A percentile compares a stretch with the other conserved stretches of the same genome.
These are phyloP conservation scores for Dryomyza anilis DNA, from an alignment of 2,888 invertebrate genomes.

Conservation along the genomic window DNA sequence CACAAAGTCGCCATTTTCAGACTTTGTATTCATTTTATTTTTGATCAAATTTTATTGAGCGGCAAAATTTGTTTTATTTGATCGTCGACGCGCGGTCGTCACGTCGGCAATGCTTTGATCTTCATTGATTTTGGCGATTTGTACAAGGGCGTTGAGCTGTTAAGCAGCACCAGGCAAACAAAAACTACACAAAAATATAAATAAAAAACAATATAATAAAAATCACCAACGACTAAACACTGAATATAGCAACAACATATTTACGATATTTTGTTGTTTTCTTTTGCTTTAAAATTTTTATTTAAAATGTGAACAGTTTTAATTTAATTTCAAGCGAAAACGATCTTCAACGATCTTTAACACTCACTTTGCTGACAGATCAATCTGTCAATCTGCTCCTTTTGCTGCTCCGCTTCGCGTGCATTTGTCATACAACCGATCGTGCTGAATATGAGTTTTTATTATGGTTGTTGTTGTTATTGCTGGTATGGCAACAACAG, in stretches of 20 bases:
- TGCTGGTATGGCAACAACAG: no score
- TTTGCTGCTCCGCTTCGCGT: slow-evolving; percentile 15
- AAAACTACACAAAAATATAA: background rate
- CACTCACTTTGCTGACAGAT: slow-evolving; percentile 23
- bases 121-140: slow-evolving; percentile 15
- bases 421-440: background rate
- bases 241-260: background rate
- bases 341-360: slow-evolving; percentile 23
- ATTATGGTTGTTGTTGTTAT: no score
- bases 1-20: no score
- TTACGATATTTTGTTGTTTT: background rate
- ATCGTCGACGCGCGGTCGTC: background rate
- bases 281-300: background rate
- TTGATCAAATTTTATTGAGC: background rate
- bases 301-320: no score
- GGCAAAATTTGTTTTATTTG: no score
- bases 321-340: slow-evolving; percentile 26
- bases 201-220: background rate
- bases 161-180: background rate
- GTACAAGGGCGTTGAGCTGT: slow-evolving; percentile 9
- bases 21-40: background rate
- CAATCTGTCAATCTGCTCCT: slow-evolving; percentile 22
- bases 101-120: background rate
- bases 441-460: no score
- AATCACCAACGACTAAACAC: background rate